Evolutionary conservation across 2,888 invertebrate genomes (phyloP).

Genomic region (Pegoplata infirma): DNA sequence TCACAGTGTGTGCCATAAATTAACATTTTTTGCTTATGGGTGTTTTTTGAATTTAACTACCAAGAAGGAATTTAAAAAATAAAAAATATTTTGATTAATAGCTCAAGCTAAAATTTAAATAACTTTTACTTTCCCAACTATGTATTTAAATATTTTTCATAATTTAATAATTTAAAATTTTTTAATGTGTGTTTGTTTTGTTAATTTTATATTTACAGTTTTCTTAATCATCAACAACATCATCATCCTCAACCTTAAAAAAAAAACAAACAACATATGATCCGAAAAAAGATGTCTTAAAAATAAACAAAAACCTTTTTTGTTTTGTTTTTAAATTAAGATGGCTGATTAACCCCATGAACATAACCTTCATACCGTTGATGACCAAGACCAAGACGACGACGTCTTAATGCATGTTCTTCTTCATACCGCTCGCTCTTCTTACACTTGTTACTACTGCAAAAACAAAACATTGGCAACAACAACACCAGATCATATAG

Average conservation of each 20-base stretch:
- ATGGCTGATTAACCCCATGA: constrained; percentile 47
- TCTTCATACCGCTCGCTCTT: constrained; percentile 15
- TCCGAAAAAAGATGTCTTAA: constrained; percentile 27
- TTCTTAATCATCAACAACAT: constrained; percentile 10
- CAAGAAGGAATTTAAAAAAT: too few relatives aligned
- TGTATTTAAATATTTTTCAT: too few relatives aligned
- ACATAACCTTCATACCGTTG: constrained; percentile 37
- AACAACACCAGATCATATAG: constrained; percentile 2
- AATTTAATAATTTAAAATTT: too few relatives aligned
- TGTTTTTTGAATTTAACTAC: too few relatives aligned
- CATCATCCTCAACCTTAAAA: too few relatives aligned
- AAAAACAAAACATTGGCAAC: too few relatives aligned
- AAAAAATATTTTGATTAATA: too few relatives aligned
- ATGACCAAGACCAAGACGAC: constrained; percentile 27
- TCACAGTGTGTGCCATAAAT: too few relatives aligned
- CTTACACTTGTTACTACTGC: constrained; percentile 42
- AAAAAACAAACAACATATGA: constrained; percentile 31
- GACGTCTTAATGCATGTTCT: constrained; percentile 13
- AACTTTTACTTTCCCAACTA: too few relatives aligned
- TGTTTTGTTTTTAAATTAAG: constrained; percentile 30
- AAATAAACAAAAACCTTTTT: constrained; percentile 22
- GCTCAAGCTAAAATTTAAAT: too few relatives aligned
- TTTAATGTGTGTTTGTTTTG: too few relatives aligned
- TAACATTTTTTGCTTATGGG: too few relatives aligned
- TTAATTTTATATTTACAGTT: constrained; percentile 29